phyloP scores from a whole-genome alignment of 2,797 vertebrate species.

The Intellagama lesueurii region DNA sequence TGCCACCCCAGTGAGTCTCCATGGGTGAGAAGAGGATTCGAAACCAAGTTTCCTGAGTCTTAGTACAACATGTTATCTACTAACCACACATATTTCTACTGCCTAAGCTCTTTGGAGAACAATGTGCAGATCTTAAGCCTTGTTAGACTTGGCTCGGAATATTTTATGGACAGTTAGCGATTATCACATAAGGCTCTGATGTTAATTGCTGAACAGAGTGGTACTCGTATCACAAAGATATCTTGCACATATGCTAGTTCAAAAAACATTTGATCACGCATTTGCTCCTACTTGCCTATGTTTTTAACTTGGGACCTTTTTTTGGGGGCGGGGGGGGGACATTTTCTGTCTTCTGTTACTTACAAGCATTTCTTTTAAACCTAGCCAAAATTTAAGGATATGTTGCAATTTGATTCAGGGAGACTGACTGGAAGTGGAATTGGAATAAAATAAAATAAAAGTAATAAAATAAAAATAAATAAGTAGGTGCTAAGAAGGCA shows the following conservation, averaged over 20 bases:
- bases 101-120: background rate
- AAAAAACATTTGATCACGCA: background rate
- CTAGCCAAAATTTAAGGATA: too few relatives aligned
- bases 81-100: too few relatives aligned
- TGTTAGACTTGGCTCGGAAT: background rate
- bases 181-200: background rate
- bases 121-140: background rate
- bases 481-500: background rate
- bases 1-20: background rate
- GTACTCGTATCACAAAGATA: background rate
- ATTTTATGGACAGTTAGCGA: background rate
- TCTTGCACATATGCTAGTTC: background rate
- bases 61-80: too few relatives aligned
- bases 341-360: background rate
- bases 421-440: background rate
- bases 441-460: slow-evolving; percentile 13
- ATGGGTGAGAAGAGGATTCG: too few relatives aligned
- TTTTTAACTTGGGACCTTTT: background rate
- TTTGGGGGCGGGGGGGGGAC: background rate
- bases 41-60: too few relatives aligned
- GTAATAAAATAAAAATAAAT: background rate
- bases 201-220: background rate
- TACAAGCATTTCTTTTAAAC: background rate
- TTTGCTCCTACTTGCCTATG: background rate
- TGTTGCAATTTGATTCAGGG: slow-evolving; percentile 32